Conservation (phyloP, 2,888 invertebrate species). For the Hoplodrina ambigua region DNA sequence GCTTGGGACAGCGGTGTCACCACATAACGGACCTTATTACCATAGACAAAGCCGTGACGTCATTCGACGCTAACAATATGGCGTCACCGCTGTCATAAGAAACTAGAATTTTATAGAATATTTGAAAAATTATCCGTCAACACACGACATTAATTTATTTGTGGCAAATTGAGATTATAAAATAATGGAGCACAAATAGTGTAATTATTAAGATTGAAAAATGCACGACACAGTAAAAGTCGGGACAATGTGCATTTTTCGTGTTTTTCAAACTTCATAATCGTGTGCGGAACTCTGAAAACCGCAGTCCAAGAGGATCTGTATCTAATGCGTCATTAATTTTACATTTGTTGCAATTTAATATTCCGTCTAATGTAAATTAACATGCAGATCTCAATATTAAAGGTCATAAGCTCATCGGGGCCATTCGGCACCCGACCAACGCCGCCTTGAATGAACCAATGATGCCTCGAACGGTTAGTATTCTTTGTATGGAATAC, state of each 20-base stretch:
- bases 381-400: conserved; percentile 41
- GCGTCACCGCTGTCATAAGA: background rate
- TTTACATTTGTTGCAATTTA: conserved; percentile 11
- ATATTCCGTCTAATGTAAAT: conserved; percentile 15
- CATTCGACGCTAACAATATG: background rate
- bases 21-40: too few relatives aligned
- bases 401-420: too few relatives aligned
- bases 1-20: background rate
- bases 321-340: background rate
- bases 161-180: conserved; percentile 5
- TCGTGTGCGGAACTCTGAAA: background rate
- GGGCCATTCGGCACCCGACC: too few relatives aligned
- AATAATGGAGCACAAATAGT: conserved; percentile 33
- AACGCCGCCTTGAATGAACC: too few relatives aligned
- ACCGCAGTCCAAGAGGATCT: conserved; percentile 5
- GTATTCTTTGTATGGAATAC: too few relatives aligned
- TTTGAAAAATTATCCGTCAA: conserved; percentile 20
- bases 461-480: too few relatives aligned
- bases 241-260: background rate
- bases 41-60: background rate
- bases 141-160: conserved; percentile 5
- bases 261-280: background rate
- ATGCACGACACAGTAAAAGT: background rate
- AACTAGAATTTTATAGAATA: conserved; percentile 10
- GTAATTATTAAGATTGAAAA: background rate